Percentiles rank a stretch among this genome's conserved stretches.
Evolutionary conservation across 2,113 vertebrate genomes (phyloP).

Genomic region (Harpagus bidentatus): DNA sequence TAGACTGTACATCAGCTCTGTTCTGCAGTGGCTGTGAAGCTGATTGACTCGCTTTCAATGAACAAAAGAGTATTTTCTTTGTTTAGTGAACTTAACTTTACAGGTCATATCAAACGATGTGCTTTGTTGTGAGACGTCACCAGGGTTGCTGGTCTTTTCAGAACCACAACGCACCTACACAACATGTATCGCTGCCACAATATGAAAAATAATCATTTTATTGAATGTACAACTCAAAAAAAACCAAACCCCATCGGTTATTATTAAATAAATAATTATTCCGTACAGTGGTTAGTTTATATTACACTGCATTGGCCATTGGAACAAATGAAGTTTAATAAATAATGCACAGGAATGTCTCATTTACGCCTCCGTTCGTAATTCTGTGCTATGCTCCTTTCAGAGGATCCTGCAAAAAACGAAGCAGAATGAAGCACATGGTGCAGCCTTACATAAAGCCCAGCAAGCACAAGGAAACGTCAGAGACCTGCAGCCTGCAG

Average conservation of each 20-base stretch:
- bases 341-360: neutral
- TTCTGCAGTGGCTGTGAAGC: constrained; percentile 60
- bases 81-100: constrained; percentile 7
- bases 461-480: neutral
- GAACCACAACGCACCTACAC: constrained; percentile 47
- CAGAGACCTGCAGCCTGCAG: neutral
- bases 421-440: neutral
- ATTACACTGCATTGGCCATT: constrained; percentile 64
- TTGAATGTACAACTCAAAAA: constrained; percentile 72
- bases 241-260: neutral
- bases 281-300: constrained; percentile 60
- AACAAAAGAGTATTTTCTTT: neutral
- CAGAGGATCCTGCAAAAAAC: constrained; percentile 79
- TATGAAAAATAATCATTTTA: constrained; percentile 78
- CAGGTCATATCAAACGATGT: constrained; percentile 35
- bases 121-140: constrained; percentile 60
- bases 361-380: constrained; percentile 85
- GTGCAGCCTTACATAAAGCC: neutral
- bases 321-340: constrained; percentile 61
- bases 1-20: constrained; percentile 59
- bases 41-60: neutral
- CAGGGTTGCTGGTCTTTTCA: constrained; percentile 22
- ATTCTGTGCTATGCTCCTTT: constrained; percentile 82
- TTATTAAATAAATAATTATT: constrained; percentile 77
- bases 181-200: constrained; percentile 65